phyloP scores from a whole-genome alignment of 2,888 invertebrate species.

The Polylopha cassiicola region DNA sequence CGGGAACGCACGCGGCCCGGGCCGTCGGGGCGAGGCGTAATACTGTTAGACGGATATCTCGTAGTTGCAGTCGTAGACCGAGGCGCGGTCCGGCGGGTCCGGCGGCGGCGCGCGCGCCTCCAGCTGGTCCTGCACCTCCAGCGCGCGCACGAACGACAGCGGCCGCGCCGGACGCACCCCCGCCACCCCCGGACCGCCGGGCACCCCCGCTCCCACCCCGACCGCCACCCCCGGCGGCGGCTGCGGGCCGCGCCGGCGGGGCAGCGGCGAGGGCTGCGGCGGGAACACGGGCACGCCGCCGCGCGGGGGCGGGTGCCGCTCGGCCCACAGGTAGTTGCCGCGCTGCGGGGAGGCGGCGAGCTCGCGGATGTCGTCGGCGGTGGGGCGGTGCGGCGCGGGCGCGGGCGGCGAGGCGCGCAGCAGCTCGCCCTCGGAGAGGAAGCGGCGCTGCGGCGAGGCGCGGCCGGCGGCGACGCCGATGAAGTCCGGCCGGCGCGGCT shows the following conservation, averaged over 20 bases:
- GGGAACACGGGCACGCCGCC: slow-evolving; percentile 36
- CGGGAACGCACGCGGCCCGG: slow-evolving; percentile 14
- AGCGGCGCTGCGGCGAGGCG: slow-evolving; percentile 84
- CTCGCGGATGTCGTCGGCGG: slow-evolving; percentile 91
- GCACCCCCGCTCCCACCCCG: too few relatives aligned
- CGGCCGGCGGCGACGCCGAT: slow-evolving; percentile 81
- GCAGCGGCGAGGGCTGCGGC: slow-evolving; percentile 45
- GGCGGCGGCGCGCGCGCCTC: slow-evolving; percentile 82
- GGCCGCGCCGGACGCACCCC: slow-evolving; percentile 78
- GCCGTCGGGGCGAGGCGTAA: slow-evolving; percentile 10
- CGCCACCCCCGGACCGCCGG: slow-evolving; percentile 69
- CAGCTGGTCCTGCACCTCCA: slow-evolving; percentile 92
- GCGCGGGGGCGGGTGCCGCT: slow-evolving; percentile 73
- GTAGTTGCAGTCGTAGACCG: slow-evolving; percentile 96
- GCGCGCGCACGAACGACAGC: slow-evolving; percentile 91
- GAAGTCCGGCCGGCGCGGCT: slow-evolving; percentile 92
- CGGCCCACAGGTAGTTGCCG: slow-evolving; percentile 67
- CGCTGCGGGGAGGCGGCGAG: slow-evolving; percentile 92
- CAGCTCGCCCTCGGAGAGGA: slow-evolving; percentile 89
- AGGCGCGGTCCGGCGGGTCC: slow-evolving; percentile 86
- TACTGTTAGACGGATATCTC: slow-evolving; percentile 86
- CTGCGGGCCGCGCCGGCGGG: slow-evolving; percentile 57
- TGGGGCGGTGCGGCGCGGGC: slow-evolving; percentile 82
- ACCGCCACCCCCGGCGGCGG: too few relatives aligned
- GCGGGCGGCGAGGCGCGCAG: slow-evolving; percentile 83